Evolutionary conservation across 2,888 invertebrate genomes (phyloP).

Genomic region (Caradrina kadenii): DNA sequence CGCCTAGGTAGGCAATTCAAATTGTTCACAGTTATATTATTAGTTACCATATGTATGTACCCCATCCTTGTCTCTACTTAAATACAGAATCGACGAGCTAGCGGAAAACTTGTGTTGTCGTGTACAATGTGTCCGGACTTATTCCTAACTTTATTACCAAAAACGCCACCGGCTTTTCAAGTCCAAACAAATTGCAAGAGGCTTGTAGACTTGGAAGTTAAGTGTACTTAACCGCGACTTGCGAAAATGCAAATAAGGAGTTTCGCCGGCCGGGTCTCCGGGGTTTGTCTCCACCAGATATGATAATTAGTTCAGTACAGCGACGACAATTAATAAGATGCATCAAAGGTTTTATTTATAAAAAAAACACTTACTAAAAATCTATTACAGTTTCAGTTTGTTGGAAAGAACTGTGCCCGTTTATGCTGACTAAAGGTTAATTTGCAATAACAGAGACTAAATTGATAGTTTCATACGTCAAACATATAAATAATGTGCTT

Average conservation of each 20-base stretch:
- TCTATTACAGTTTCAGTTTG: background rate
- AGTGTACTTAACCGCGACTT: conserved; percentile 82
- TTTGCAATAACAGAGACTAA: too few relatives aligned
- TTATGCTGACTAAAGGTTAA: too few relatives aligned
- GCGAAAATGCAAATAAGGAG: conserved; percentile 79
- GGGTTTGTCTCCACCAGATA: conserved; percentile 70
- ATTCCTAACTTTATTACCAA: background rate
- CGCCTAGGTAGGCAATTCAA: background rate
- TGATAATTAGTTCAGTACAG: conserved; percentile 65
- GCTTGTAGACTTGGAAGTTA: conserved; percentile 78
- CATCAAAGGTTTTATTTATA: background rate
- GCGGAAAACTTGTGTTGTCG: background rate
- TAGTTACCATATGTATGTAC: too few relatives aligned
- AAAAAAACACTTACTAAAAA: background rate
- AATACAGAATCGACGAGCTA: too few relatives aligned
- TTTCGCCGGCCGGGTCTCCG: conserved; percentile 54
- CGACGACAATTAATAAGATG: conserved; percentile 47
- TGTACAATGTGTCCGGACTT: background rate
- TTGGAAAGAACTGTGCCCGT: background rate
- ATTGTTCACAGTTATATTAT: background rate
- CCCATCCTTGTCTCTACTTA: too few relatives aligned
- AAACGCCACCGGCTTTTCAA: background rate
- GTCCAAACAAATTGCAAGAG: conserved; percentile 74
- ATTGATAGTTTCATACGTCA: too few relatives aligned
- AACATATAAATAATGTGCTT: too few relatives aligned